Evolutionary conservation across 2,113 vertebrate genomes (phyloP), one percentile per base, ranked within the genome.

Genomic region (Dicentrarchus labrax): DNA sequence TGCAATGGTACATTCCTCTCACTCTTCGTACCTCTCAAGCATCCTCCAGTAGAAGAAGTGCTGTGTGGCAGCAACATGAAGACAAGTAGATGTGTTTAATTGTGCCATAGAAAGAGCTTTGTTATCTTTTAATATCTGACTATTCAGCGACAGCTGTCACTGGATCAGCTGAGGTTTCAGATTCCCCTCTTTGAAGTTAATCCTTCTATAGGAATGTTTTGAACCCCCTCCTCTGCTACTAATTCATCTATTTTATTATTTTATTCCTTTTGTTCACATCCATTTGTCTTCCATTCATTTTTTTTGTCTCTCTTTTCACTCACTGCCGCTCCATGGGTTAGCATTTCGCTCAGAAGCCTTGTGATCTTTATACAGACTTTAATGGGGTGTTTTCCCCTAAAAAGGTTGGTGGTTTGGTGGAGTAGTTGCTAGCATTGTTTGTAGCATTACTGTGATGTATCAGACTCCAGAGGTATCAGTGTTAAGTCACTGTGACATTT

Each of bases 361-460:
- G 96, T 94, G 97, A 98, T 94, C 96, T 98, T 92, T 97, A 96
- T 96, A 94, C 97, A 91, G 96, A 98, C 95, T 97, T 97, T 96
- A 96, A 84, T 94, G 97, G 97, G 95, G 96, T 97, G 74, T 97
- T 99, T 96, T 98, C 96, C 92, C 96, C 96, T 8, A 96, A 97
- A 94, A 97, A 99, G 96, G 97, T 97, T 97, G 94, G 96, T 97
- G 90, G 57, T 78, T 80, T 84, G 65, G 80, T 75, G 8, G 51
- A 41, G 51, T 89, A 85, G 75, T 71, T 65, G 19, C 21, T 76
- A 84, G 82, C 11, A 36, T 59, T 22, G 43, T 75, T 86, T 61
- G 38, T 86, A 67, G 82, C 66, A n/a, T 17, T 24, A 53, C 30
- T 64, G 48, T 82, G 72, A 62, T 56, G 24, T 57, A 3, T 83